These are phyloP conservation scores for Masnerella sp. DNA, from an alignment of 2,888 invertebrate genomes.

Conservation along the genomic window DNA sequence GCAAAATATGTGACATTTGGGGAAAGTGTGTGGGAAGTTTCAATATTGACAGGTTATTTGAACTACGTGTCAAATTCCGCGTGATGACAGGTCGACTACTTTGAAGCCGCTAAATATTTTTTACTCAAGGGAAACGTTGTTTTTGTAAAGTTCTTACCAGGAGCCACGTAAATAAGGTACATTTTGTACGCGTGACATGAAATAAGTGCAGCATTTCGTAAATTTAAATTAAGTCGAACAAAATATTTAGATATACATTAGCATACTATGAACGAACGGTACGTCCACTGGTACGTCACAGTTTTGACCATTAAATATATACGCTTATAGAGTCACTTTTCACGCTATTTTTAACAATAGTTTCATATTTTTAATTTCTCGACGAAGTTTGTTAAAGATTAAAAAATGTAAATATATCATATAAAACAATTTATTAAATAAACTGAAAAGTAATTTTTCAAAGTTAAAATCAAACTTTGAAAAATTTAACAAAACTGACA, in stretches of 20 bases:
- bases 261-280: constrained; percentile 60
- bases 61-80: constrained; percentile 21
- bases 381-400: no score
- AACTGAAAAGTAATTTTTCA: no score
- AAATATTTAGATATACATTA: constrained; percentile 67
- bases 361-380: no score
- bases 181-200: constrained; percentile 70
- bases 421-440: no score
- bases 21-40: background rate
- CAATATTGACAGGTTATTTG: constrained; percentile 6
- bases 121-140: background rate
- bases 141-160: constrained; percentile 72
- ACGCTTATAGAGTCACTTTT: no score
- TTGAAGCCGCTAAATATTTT: constrained; percentile 17
- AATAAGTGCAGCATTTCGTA: constrained; percentile 72
- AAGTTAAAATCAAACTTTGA: no score
- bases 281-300: no score
- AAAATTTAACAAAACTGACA: no score
- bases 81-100: constrained; percentile 16
- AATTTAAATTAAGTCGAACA: constrained; percentile 68
- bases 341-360: no score
- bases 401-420: no score
- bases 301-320: no score
- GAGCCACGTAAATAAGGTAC: constrained; percentile 72
- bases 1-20: background rate